These are phyloP conservation scores for Coptodon rendalli DNA, from an alignment of 2,113 vertebrate genomes.

Conservation along the genomic window DNA sequence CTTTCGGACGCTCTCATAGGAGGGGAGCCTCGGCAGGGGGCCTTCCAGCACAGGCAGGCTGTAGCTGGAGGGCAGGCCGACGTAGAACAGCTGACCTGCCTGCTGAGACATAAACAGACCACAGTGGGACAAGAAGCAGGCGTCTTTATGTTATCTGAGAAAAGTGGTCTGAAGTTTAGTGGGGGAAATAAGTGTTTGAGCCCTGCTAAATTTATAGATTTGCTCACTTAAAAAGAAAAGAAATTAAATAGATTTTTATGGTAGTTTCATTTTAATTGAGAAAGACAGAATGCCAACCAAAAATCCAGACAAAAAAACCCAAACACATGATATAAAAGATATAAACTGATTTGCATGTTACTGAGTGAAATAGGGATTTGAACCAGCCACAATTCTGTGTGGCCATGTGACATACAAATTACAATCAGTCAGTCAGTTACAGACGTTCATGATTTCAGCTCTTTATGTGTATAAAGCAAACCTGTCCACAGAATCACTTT, in stretches of 20 bases:
- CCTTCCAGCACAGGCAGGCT: conserved; percentile 64
- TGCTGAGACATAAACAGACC: conserved; percentile 9
- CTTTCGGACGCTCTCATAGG: conserved; percentile 78
- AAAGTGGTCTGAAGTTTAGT: neutral
- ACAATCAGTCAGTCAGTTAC: neutral
- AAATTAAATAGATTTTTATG: neutral
- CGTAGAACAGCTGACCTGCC: conserved; percentile 72
- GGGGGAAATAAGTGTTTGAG: neutral
- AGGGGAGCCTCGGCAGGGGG: conserved; percentile 69
- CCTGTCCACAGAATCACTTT: neutral
- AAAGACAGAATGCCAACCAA: neutral
- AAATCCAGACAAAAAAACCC: neutral
- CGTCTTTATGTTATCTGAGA: neutral
- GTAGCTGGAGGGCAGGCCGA: conserved; percentile 74
- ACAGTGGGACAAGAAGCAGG: neutral
- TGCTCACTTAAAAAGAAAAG: neutral
- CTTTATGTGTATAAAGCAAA: neutral
- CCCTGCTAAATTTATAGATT: neutral
- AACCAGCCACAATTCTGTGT: neutral
- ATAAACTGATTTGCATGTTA: neutral
- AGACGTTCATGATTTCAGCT: neutral
- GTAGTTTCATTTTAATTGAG: neutral
- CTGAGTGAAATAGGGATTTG: neutral
- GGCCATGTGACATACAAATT: neutral
- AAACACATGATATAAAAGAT: neutral